Base-by-base conservation (phyloP, 2,113 vertebrate genomes). In the Aphelocoma coerulescens region DNA sequence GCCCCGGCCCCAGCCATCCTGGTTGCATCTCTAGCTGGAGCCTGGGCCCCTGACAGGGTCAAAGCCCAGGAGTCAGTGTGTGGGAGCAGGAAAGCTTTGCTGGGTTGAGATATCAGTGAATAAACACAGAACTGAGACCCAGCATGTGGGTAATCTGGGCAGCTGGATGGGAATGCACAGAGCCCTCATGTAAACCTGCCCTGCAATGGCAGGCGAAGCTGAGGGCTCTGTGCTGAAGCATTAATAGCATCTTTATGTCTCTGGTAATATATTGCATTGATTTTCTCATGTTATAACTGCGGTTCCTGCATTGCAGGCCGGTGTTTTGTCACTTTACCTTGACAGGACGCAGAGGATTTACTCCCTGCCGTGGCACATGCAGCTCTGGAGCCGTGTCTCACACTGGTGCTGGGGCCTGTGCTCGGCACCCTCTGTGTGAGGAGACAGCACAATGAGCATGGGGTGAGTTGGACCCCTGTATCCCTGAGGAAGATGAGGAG, bases 251-350 rank as follows among this genome's bases (percentile, higher is more conserved):
- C 88, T 91, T 96, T 94, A 85, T 93, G 52, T 82, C 90, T 72
- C 66, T 61, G 37, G 44, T 91, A 91, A 90, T 82, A 68, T 72
- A 94, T 76, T 5, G 32, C 95, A 97, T 95, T 95, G 95, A 96
- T 97, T 93, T 96, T 93, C 94, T 89, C 67, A 14, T 82, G 88
- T 95, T 95, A 61, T 85, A 97, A 91, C 92, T 90, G 88, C 41
- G 0, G 92, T 58, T 93, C 82, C 92, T 93, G 94, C 94, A 90
- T 69, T 94, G 94, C 95, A 88, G 90, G 58, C 75, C 7, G 0
- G n/a, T 90, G 85, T 93, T 95, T 79, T 96, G 92, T 95, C 92
- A 93, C 92, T 94, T 95, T 91, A 61, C 74, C 92, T 91, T 85
- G 92, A 91, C 95, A 93, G 58, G 35, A 52, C 11, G 1, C 81